A percentile compares a stretch with the other conserved stretches of the same genome.
Evolutionary conservation across 2,797 vertebrate species (phyloP).

Genomic region (Crax fasciolata): DNA sequence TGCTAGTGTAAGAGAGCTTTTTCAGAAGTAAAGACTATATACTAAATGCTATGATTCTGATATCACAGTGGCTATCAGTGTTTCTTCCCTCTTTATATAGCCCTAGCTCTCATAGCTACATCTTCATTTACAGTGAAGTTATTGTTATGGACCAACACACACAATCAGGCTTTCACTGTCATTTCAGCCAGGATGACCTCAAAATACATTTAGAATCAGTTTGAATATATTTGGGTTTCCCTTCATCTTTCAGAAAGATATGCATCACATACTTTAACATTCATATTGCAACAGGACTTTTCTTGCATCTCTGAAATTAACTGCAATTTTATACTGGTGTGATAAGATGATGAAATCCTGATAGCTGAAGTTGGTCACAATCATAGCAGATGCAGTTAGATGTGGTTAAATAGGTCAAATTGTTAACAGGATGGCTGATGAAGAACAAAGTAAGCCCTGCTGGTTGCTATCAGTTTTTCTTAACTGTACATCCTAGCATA

Average conservation of each 20-base stretch:
- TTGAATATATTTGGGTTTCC: not conserved
- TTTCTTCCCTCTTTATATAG: not conserved
- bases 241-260: not conserved
- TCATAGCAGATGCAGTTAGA: slow-evolving; percentile 70
- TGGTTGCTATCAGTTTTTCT: slow-evolving; percentile 2
- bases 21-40: not conserved
- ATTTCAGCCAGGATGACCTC: slow-evolving; percentile 44
- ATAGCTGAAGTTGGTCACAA: slow-evolving; percentile 5
- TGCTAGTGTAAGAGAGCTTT: not conserved
- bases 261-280: not conserved
- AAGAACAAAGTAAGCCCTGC: slow-evolving; percentile 56
- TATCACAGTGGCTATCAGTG: not conserved
- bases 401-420: slow-evolving; percentile 27
- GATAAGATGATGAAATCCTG: slow-evolving; percentile 71
- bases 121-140: slow-evolving; percentile 24
- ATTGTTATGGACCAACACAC: slow-evolving; percentile 53
- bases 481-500: slow-evolving; percentile 22
- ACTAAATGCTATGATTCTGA: not conserved
- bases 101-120: not conserved
- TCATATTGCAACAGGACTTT: not conserved
- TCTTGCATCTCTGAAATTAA: not conserved
- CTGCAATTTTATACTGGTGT: not conserved
- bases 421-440: slow-evolving; percentile 49
- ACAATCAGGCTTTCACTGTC: slow-evolving; percentile 68
- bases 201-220: not conserved